A percentile compares a stretch with the other conserved stretches of the same genome.
phyloP scores from a whole-genome alignment of 2,113 vertebrate genomes.

The Poeciliopsis retropinna region DNA sequence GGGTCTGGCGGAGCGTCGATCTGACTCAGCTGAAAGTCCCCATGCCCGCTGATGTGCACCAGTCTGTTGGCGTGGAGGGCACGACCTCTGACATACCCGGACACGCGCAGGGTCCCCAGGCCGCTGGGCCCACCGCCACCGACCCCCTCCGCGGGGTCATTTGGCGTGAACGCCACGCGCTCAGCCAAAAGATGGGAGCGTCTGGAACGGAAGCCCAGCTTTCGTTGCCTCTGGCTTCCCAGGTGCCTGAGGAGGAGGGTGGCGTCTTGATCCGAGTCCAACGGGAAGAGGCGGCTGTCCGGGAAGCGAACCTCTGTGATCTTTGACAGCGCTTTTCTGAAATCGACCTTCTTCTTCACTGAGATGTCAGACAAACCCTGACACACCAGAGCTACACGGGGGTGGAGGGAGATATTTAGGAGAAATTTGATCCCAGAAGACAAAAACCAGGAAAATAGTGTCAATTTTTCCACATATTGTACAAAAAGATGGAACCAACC shows the following conservation, averaged over 20 bases:
- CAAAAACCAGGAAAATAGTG: not conserved
- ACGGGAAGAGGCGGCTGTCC: slow-evolving; percentile 83
- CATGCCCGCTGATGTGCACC: slow-evolving; percentile 90
- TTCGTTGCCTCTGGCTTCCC: slow-evolving; percentile 87
- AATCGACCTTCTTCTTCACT: slow-evolving; percentile 88
- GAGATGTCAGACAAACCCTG: slow-evolving; percentile 84
- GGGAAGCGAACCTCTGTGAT: slow-evolving; percentile 88
- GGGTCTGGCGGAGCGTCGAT: slow-evolving; percentile 90
- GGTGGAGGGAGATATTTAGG: not conserved
- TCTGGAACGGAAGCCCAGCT: slow-evolving; percentile 86
- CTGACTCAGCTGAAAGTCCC: slow-evolving; percentile 94
- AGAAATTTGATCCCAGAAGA: slow-evolving; percentile 5
- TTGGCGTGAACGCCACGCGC: slow-evolving; percentile 81
- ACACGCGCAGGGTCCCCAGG: slow-evolving; percentile 89
- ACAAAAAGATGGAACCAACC: slow-evolving; percentile 76
- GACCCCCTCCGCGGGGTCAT: slow-evolving; percentile 36
- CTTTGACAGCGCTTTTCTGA: slow-evolving; percentile 84
- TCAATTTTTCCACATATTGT: not conserved
- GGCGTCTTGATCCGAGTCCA: slow-evolving; percentile 88
- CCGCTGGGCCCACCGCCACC: slow-evolving; percentile 64
- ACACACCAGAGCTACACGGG: slow-evolving; percentile 84
- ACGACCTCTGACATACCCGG: slow-evolving; percentile 90
- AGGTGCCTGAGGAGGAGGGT: slow-evolving; percentile 87
- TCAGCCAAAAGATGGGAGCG: slow-evolving; percentile 87
- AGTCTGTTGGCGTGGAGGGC: slow-evolving; percentile 86